Conservation (phyloP, 2,888 invertebrate species). For the Amphimallon solstitiale region DNA sequence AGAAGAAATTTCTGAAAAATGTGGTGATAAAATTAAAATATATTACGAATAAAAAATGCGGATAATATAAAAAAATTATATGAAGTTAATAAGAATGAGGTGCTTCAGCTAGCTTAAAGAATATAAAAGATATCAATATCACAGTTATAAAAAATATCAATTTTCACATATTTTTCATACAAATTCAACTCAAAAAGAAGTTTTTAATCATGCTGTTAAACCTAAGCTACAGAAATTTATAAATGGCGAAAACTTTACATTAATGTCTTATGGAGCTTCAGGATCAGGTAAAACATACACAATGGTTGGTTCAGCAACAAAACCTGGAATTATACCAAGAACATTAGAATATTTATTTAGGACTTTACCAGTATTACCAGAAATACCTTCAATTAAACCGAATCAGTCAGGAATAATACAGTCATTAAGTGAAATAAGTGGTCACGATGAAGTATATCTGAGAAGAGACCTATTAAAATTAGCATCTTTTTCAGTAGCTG, state of each 20-base stretch:
- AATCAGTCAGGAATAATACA: conserved; percentile 57
- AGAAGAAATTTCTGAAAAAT: neutral
- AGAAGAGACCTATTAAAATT: conserved; percentile 52
- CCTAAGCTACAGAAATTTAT: conserved; percentile 54
- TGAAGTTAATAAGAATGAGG: conserved; percentile 28
- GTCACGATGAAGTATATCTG: conserved; percentile 42
- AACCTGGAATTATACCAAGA: conserved; percentile 74
- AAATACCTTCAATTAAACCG: conserved; percentile 61
- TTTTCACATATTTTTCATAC: conserved; percentile 56
- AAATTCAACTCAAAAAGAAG: no score
- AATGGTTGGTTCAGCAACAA: conserved; percentile 65
- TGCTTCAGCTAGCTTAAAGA: conserved; percentile 28
- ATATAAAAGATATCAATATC: conserved; percentile 28
- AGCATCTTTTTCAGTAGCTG: conserved; percentile 37
- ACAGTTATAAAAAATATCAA: conserved; percentile 42
- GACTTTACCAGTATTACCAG: conserved; percentile 53
- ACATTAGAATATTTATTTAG: conserved; percentile 67
- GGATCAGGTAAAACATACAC: conserved; percentile 58
- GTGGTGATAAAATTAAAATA: conserved; percentile 28
- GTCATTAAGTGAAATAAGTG: conserved; percentile 56
- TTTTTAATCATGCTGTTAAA: conserved; percentile 55
- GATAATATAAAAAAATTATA: conserved; percentile 26
- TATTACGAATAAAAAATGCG: conserved; percentile 40
- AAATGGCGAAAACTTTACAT: conserved; percentile 77
- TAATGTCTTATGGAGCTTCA: no score